Evolutionary conservation across 2,888 invertebrate genomes (phyloP).

Genomic region (Netelia virgata): DNA sequence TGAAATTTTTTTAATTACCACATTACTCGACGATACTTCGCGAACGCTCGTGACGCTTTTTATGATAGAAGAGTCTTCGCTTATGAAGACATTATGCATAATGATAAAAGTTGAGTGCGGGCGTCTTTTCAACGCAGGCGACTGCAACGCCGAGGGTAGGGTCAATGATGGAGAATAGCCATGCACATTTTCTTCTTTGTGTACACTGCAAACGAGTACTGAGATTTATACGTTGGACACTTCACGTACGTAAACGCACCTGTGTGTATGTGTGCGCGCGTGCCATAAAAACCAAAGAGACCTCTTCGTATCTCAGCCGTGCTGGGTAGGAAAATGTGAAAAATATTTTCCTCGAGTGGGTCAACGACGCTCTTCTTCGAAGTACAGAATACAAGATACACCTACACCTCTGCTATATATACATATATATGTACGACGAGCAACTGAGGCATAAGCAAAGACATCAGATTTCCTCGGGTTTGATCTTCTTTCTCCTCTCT

Average conservation of each 20-base stretch:
- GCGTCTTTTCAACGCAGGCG: constrained; percentile 20
- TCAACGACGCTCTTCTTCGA: constrained; percentile 57
- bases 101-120: constrained; percentile 47
- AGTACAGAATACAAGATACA: constrained; percentile 50
- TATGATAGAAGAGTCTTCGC: constrained; percentile 40
- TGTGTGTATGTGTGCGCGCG: constrained; percentile 1
- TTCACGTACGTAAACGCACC: neutral
- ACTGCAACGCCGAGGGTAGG: neutral
- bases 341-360: constrained; percentile 58
- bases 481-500: constrained; percentile 18
- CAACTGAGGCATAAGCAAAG: constrained; percentile 32
- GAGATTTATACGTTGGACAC: constrained; percentile 19
- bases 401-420: neutral
- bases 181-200: constrained; percentile 18
- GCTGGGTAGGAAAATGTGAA: constrained; percentile 53
- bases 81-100: constrained; percentile 49
- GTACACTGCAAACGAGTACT: constrained; percentile 23
- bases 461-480: constrained; percentile 24
- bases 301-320: constrained; percentile 37
- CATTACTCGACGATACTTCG: no score
- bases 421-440: neutral
- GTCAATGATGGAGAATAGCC: constrained; percentile 43
- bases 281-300: constrained; percentile 13
- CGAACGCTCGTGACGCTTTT: neutral
- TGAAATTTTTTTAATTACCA: no score